A percentile compares a stretch with the other conserved stretches of the same genome.
These are phyloP conservation scores for Spinibarbus caldwelli DNA, from an alignment of 2,797 vertebrate species.

Conservation along the genomic window DNA sequence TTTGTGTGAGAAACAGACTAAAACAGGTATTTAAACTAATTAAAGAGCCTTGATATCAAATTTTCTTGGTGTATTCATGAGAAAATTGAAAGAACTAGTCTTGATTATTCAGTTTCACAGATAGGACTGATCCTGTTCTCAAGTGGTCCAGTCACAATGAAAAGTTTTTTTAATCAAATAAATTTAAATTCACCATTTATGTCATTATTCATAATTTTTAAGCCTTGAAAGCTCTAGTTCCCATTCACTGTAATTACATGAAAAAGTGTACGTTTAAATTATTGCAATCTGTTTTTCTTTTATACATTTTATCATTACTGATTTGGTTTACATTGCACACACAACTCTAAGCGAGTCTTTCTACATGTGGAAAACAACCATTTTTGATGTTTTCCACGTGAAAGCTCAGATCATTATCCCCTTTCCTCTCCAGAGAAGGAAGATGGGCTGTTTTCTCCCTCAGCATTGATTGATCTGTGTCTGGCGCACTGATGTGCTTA, in stretches of 20 bases:
- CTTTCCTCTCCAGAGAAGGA: slow-evolving; percentile 32
- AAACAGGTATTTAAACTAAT: too few species aligned
- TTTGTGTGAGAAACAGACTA: too few species aligned
- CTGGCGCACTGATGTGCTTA: slow-evolving; percentile 52
- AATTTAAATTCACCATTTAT: neutral
- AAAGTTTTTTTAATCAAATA: neutral
- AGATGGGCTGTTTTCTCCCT: slow-evolving; percentile 53
- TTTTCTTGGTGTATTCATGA: neutral
- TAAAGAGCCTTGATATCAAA: too few species aligned
- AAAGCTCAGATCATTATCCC: slow-evolving; percentile 53
- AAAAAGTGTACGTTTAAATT: neutral
- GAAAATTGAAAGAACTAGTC: neutral
- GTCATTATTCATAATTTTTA: neutral
- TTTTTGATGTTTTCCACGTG: too few species aligned
- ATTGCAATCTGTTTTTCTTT: too few species aligned
- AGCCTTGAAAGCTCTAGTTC: neutral
- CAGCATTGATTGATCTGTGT: slow-evolving; percentile 58
- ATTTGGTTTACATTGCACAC: neutral
- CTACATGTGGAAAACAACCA: slow-evolving; percentile 38
- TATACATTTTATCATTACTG: slow-evolving; percentile 23
- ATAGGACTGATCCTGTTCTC: neutral
- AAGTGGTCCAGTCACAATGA: neutral
- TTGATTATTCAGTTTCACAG: too few species aligned
- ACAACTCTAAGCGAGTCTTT: slow-evolving; percentile 14
- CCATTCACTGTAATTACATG: neutral